Conservation (phyloP, 2,113 vertebrate species). For the Ondatra zibethicus region DNA sequence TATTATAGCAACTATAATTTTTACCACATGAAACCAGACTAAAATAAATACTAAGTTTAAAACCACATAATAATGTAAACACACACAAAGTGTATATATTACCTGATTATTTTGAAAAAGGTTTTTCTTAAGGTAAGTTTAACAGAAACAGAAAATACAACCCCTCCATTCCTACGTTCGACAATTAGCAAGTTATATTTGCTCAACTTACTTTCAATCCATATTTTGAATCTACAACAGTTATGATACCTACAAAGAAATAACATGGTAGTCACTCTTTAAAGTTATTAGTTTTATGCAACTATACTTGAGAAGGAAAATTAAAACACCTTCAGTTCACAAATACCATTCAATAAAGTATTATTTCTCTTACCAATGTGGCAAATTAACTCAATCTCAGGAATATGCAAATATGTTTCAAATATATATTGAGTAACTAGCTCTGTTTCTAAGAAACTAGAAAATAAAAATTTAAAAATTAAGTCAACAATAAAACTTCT, state of each 20-base stretch:
- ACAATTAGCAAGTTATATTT: conserved; percentile 45
- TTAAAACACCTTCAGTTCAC: conserved; percentile 36
- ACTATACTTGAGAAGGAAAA: conserved; percentile 25
- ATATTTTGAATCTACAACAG: conserved; percentile 96
- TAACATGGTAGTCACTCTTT: conserved; percentile 49
- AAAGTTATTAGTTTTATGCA: background rate
- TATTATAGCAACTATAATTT: conserved; percentile 30
- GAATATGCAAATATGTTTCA: conserved; percentile 32
- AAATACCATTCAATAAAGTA: background rate
- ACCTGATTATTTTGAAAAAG: conserved; percentile 1
- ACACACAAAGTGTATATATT: background rate
- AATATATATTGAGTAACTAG: background rate
- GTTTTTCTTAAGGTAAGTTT: conserved; percentile 42
- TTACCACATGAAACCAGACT: conserved; percentile 11
- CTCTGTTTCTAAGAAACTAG: conserved; percentile 7
- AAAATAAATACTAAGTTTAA: conserved; percentile 38
- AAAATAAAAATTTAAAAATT: background rate
- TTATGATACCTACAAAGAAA: conserved; percentile 92
- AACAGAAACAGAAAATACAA: background rate
- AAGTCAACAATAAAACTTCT: conserved; percentile 46
- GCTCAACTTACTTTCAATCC: conserved; percentile 91
- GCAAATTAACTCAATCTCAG: conserved; percentile 45
- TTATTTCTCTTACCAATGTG: conserved; percentile 31
- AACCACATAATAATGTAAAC: conserved; percentile 39
- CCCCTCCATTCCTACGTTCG: conserved; percentile 14